Base-by-base conservation (phyloP, 2,888 invertebrate genomes). In the Patella depressa region DNA sequence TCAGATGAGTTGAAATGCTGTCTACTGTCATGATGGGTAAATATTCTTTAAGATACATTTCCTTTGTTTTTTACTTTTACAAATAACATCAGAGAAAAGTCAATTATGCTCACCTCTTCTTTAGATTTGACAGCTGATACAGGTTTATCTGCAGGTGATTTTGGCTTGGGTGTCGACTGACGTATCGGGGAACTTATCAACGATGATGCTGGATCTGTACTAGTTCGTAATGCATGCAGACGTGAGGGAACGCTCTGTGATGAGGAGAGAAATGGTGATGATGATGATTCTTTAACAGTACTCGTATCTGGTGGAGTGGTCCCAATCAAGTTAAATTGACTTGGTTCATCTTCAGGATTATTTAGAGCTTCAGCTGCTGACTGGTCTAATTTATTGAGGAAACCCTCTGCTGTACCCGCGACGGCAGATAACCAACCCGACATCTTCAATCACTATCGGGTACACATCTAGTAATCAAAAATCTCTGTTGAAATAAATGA, bases 401-500 rank as follows among this genome's bases (percentile, higher is more conserved):
- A 93, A 87, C 93, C 94, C 88, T 96, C 96, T 17, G 96, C 95
- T 81, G 94, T 95, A 53, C 94, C 95, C 79, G 95, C 95, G 77
- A 95, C 92, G 80, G 94, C 95, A 80, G 94, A 93, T 78, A 96
- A 93, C 95, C 95, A 95, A 83, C 95, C 94, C 95, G 95, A 95
- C 19, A 72, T 85, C 71, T 53, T 81, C 29, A 57, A 57, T 57
- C 45, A 45, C 45, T 45, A 45, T 45, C 45, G 7, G 7, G 45
- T 9, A 45, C 7, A 45, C 45, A 45, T 45, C 45, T 45, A 45
- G 45, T 45, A 45, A 45, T 45, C 45, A 45, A 45, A 45, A 9
- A 7, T 45, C 45, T 45, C 9, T 45, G 45, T 45, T 7, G 45
- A 45, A 9, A 9, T 0, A 45, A 45, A 45, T 9, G 9, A 45